Conservation (phyloP, 2,113 vertebrate genomes). For the Gallinago paraguaiae region DNA sequence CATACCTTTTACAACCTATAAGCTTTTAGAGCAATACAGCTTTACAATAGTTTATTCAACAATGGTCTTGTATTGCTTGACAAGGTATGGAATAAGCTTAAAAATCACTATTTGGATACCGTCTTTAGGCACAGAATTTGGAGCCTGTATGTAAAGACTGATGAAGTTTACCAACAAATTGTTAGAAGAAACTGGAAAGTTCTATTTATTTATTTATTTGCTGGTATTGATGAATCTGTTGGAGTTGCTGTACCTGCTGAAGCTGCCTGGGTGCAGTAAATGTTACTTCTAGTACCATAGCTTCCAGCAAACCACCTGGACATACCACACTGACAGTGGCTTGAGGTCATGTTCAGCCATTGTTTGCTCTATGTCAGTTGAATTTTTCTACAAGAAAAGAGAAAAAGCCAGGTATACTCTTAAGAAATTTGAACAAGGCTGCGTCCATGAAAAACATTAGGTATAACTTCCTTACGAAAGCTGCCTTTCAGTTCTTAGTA, state of each 20-base stretch:
- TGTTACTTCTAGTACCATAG: background rate
- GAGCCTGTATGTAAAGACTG: background rate
- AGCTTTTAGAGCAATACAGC: background rate
- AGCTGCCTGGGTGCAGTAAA: background rate
- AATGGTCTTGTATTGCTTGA: background rate
- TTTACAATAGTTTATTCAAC: background rate
- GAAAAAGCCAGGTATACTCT: fast-evolving
- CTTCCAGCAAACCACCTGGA: background rate
- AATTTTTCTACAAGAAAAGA: background rate
- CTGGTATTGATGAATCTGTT: background rate
- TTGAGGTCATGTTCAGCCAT: background rate
- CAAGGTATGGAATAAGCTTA: background rate
- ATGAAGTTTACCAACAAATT: background rate
- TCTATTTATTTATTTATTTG: background rate
- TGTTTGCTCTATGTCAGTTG: background rate
- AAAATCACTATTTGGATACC: background rate
- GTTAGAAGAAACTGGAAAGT: background rate
- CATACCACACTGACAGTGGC: background rate
- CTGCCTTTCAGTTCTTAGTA: background rate
- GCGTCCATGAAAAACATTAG: background rate
- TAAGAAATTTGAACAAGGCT: background rate
- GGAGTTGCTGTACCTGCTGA: background rate
- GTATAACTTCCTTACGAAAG: background rate
- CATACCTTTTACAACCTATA: background rate
- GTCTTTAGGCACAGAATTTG: background rate